Evolutionary conservation across 2,888 invertebrate genomes (phyloP).

Genomic region (Aquatica leii): DNA sequence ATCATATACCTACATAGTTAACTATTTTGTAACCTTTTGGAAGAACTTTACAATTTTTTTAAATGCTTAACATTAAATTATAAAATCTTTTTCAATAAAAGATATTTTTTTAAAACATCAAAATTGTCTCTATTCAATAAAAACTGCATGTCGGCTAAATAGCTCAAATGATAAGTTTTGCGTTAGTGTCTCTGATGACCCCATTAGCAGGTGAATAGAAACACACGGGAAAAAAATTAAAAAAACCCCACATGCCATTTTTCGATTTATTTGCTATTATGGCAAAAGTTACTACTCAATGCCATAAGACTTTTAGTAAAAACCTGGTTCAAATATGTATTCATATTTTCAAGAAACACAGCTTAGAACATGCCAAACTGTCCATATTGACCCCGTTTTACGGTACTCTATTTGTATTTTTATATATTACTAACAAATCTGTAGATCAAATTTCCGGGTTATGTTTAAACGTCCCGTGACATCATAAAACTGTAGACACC

Average conservation of each 20-base stretch:
- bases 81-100: background rate
- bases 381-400: no score
- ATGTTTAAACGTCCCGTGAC: no score
- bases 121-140: background rate
- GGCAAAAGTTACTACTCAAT: no score
- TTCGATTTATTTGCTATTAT: background rate
- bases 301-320: background rate
- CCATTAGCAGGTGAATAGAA: no score
- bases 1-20: background rate
- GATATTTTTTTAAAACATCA: background rate
- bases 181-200: background rate
- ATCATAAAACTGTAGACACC: no score
- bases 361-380: no score
- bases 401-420: no score
- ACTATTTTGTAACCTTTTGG: no score
- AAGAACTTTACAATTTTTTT: background rate
- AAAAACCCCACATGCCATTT: no score
- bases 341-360: background rate
- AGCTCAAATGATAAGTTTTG: background rate
- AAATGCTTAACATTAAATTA: background rate
- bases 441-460: no score
- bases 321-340: background rate
- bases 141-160: background rate
- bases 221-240: background rate
- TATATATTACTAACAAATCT: no score